Conservation (phyloP, 2,113 vertebrate species). For the Bubo blakistoni region DNA sequence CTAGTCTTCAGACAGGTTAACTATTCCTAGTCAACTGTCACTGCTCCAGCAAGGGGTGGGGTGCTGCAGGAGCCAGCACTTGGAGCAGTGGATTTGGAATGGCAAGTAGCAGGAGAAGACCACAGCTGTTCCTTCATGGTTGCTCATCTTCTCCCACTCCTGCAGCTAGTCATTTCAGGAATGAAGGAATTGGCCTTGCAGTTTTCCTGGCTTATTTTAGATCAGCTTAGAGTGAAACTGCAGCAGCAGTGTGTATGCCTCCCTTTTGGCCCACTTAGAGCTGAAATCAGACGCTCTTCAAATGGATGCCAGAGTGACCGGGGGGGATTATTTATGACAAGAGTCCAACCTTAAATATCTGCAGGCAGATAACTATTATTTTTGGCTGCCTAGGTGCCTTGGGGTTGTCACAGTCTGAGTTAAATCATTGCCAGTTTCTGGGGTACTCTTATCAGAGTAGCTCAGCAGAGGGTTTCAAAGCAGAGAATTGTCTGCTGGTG, state of each 20-base stretch:
- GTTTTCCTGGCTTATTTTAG: constrained; percentile 23
- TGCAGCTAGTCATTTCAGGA: background rate
- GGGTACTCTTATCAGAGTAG: background rate
- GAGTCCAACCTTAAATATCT: background rate
- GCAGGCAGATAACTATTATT: background rate
- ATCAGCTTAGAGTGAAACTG: background rate
- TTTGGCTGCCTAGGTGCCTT: background rate
- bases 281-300: background rate
- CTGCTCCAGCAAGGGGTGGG: background rate
- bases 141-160: constrained; percentile 45
- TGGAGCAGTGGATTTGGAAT: background rate
- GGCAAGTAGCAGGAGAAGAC: background rate
- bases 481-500: background rate
- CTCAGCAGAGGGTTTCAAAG: background rate
- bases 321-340: background rate
- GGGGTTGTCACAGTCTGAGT: background rate
- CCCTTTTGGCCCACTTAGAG: background rate
- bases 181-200: background rate
- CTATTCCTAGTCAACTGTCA: background rate
- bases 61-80: background rate
- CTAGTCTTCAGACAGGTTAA: background rate
- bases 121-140: constrained; percentile 22
- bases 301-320: background rate
- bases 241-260: background rate
- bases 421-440: background rate